Evolutionary conservation across 2,888 invertebrate genomes (phyloP).

Genomic region (Pristionchus arcanus): DNA sequence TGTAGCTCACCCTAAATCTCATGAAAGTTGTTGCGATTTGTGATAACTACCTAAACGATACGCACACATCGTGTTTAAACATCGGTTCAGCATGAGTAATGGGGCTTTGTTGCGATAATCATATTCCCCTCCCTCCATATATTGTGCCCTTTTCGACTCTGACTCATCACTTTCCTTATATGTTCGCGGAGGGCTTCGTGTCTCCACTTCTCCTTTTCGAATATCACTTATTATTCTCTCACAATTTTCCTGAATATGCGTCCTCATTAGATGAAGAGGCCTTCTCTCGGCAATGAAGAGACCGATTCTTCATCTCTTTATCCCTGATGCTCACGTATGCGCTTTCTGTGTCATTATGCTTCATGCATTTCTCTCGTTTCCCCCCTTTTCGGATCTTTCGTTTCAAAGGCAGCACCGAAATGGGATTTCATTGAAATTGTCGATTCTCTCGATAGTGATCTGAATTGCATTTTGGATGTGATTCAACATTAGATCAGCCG

Average conservation of each 20-base stretch:
- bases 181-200: neutral
- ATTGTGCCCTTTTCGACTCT: neutral
- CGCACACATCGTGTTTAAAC: too few species aligned
- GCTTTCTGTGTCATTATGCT: too few species aligned
- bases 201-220: neutral
- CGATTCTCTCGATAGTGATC: neutral
- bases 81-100: neutral
- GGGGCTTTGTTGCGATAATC: neutral
- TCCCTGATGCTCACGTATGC: too few species aligned
- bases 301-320: too few species aligned
- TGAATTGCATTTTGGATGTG: conserved; percentile 11
- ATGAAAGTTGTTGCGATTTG: too few species aligned
- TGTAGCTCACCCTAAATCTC: too few species aligned
- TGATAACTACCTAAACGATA: too few species aligned
- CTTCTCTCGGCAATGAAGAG: too few species aligned
- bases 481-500: neutral
- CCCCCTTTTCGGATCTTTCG: neutral
- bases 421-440: conserved; percentile 24
- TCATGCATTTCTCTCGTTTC: neutral
- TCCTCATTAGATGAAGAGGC: too few species aligned
- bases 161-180: neutral
- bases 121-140: neutral
- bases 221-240: neutral
- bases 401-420: neutral
- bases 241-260: too few species aligned